These are phyloP conservation scores for Mercenaria mercenaria DNA, from an alignment of 1,140 invertebrate species.

Conservation along the genomic window DNA sequence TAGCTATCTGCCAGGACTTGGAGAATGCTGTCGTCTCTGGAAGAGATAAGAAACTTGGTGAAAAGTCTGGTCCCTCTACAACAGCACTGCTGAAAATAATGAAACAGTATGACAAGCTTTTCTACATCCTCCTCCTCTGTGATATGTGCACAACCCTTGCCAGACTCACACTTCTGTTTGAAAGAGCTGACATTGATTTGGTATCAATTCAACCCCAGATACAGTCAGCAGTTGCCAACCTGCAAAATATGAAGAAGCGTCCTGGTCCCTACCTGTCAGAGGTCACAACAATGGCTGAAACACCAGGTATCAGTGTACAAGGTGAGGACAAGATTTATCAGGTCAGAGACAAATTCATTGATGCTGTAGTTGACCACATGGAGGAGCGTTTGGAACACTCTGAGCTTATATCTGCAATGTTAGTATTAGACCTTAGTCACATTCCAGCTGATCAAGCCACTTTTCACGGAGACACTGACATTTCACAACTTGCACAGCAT, in stretches of 20 bases:
- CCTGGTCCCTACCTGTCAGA: neutral
- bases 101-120: neutral
- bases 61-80: neutral
- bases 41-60: neutral
- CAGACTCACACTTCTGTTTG: neutral
- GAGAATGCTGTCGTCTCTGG: neutral
- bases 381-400: neutral
- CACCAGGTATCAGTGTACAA: neutral
- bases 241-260: neutral
- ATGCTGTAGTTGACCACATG: constrained; percentile 8
- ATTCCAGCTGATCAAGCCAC: neutral
- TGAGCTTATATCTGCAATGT: neutral
- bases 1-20: neutral
- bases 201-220: neutral
- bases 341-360: constrained; percentile 28
- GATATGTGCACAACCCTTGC: neutral
- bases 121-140: constrained; percentile 1
- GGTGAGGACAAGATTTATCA: neutral
- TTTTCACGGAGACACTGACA: neutral
- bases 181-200: neutral
- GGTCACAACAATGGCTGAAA: neutral
- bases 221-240: neutral
- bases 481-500: neutral
- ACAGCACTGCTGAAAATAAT: neutral
- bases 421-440: neutral